phyloP scores from a whole-genome alignment of 1,140 invertebrate genomes.

The Marisa cornuarietis region DNA sequence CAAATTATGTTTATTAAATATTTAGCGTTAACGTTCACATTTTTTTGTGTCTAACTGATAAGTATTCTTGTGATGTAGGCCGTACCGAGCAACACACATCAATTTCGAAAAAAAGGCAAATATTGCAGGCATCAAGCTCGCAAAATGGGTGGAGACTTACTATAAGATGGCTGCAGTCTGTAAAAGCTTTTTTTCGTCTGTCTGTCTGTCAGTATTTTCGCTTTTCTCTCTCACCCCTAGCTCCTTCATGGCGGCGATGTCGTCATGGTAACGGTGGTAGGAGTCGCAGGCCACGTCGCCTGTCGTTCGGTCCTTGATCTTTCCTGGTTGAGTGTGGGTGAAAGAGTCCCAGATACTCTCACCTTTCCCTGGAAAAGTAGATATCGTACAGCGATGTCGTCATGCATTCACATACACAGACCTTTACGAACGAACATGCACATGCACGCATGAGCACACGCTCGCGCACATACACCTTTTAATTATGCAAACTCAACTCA shows the following conservation, averaged over 20 bases:
- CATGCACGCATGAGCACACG: neutral
- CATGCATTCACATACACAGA: neutral
- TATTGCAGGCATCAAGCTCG: neutral
- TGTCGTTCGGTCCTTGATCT: constrained; percentile 67
- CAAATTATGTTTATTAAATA: no score
- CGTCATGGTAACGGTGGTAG: constrained; percentile 74
- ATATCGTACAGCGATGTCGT: neutral
- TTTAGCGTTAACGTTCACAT: neutral
- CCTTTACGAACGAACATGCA: neutral
- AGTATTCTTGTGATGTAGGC: neutral
- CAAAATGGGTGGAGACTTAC: no score
- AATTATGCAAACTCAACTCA: neutral
- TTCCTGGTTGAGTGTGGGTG: constrained; percentile 67
- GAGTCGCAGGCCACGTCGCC: constrained; percentile 77
- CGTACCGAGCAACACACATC: no score
- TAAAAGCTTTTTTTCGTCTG: neutral
- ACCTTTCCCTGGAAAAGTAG: constrained; percentile 47
- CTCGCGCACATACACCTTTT: neutral
- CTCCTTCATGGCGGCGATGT: constrained; percentile 71
- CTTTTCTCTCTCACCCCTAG: constrained; percentile 43
- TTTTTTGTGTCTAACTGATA: neutral
- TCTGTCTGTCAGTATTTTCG: neutral
- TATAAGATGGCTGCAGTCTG: no score
- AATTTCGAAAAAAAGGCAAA: neutral
- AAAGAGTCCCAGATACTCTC: constrained; percentile 71